Evolutionary conservation across 2,888 invertebrate species (phyloP), one percentile per base, ranked within the genome.

Genomic region (Cheilosia vulpina): DNA sequence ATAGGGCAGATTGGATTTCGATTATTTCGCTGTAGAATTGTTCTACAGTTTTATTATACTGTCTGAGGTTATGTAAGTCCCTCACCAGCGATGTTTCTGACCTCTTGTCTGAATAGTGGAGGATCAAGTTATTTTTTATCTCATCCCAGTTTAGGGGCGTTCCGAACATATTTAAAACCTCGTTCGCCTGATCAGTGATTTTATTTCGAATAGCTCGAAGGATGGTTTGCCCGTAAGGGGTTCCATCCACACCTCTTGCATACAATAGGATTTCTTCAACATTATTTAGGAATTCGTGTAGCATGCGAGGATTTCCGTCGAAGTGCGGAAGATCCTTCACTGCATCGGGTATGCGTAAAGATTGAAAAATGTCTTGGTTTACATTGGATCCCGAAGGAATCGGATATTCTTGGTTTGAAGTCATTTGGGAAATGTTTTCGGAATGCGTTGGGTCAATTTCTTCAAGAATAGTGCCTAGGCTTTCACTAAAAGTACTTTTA

Each of bases 101-200:
- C 17, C 75, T 21, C 63, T 83, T 79, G 19, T 78, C 82, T 1
- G 72, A 71, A 17, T 73, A 87, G 63, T 82, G 82, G 4, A 69
- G 19, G 15, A 82, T 60, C 0, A 78, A 41, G 41, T 78, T 87
- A 1, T 55, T 9, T 69, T 63, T 69, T 31, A 83, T 83, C 1
- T 65, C 38, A 11, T 38, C 21, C 82, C 82, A 87, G 15, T 57
- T 50, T 41, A 83, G n/a, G n/a, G 71, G 45, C n/a, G 82, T 87
- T 0, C 79, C 83, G 27, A 84, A 79, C 75, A 87, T 83, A 43
- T 79, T 87, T 5, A 87, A 19, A 1, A 84, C 62, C 41, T 83
- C 83, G 11, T 83, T 87, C 2, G 83, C 76, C 15, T 27, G 68
- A 3, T 83, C 76, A 7, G 57, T 52, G 0, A 80, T 80, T 60